A percentile compares a stretch with the other conserved stretches of the same genome.
These are phyloP conservation scores for Hemichromis elongatus DNA, from an alignment of 2,113 vertebrate genomes.

Conservation along the genomic window DNA sequence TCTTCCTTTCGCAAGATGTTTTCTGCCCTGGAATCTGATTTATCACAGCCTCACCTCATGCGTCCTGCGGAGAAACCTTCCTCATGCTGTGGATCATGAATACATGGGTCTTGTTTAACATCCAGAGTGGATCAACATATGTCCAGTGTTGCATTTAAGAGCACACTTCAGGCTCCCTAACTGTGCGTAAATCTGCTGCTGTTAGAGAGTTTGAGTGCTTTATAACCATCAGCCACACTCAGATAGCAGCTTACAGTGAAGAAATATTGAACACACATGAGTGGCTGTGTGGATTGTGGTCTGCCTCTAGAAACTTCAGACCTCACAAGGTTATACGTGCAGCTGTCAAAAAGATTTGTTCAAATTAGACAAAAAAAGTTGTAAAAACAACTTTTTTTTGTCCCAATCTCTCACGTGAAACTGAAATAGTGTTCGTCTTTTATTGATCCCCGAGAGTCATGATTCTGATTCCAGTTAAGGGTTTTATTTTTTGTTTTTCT, in stretches of 20 bases:
- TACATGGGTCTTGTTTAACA: background rate
- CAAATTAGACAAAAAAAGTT: background rate
- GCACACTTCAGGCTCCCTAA: background rate
- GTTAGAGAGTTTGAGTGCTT: background rate
- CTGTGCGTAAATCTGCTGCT: background rate
- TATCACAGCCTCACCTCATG: background rate
- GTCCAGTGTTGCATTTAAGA: background rate
- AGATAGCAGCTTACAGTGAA: background rate
- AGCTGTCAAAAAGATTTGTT: background rate
- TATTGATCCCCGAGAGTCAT: background rate
- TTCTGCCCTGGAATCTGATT: background rate
- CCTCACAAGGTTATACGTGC: background rate
- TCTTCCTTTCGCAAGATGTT: background rate
- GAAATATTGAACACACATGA: background rate
- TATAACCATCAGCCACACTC: background rate
- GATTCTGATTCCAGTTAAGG: background rate
- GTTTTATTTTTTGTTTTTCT: background rate
- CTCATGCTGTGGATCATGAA: background rate
- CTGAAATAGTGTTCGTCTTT: background rate
- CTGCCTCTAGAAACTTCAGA: background rate
- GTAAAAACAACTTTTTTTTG: background rate
- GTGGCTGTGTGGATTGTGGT: background rate
- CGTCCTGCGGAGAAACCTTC: background rate
- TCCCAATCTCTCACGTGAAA: background rate
- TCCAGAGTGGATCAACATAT: conserved; percentile 20